Evolutionary conservation across 2,113 vertebrate genomes (phyloP).

Genomic region (Nanorana parkeri): DNA sequence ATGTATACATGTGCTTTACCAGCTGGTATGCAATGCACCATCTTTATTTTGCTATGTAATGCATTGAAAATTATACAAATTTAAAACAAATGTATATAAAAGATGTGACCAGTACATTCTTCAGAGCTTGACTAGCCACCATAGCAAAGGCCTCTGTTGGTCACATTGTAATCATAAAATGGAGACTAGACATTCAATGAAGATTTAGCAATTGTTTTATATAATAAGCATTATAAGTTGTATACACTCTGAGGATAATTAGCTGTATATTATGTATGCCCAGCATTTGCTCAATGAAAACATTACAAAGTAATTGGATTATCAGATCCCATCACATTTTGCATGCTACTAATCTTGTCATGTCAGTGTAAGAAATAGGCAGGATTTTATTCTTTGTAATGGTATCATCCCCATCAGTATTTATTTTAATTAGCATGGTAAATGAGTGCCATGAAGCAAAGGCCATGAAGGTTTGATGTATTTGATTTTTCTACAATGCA

Average conservation of each 20-base stretch:
- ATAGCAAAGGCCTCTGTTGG: too few species aligned
- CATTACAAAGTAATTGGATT: constrained; percentile 17
- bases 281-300: neutral
- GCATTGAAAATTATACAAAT: too few species aligned
- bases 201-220: neutral
- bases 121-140: too few species aligned
- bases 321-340: constrained; percentile 10
- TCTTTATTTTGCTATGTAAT: too few species aligned
- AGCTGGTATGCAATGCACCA: too few species aligned
- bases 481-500: neutral
- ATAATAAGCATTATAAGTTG: neutral
- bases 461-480: constrained; percentile 28
- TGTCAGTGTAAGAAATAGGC: neutral
- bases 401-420: constrained; percentile 22
- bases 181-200: too few species aligned
- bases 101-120: too few species aligned
- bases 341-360: constrained; percentile 22
- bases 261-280: neutral
- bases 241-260: neutral
- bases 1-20: too few species aligned
- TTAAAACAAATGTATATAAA: too few species aligned
- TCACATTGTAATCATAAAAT: too few species aligned
- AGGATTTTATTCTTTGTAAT: constrained; percentile 11
- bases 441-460: constrained; percentile 22
- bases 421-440: constrained; percentile 40